Evolutionary conservation across 2,888 invertebrate species (phyloP).

Genomic region (Drosophila longiperda): DNA sequence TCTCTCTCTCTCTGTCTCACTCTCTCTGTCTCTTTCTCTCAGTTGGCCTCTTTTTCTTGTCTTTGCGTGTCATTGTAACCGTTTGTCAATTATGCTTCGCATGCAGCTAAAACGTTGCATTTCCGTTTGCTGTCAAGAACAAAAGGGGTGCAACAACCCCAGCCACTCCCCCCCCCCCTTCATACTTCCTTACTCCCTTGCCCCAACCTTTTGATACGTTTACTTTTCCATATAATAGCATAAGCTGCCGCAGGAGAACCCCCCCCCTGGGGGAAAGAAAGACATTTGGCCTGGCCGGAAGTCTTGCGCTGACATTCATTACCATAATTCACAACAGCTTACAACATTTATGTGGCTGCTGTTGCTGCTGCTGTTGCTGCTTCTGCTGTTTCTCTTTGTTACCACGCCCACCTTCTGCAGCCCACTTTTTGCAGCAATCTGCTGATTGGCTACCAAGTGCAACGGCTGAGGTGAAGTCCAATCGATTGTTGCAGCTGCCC

Average conservation of each 20-base stretch:
- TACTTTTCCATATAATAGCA: constrained; percentile 29
- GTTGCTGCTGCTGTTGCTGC: constrained; percentile 18
- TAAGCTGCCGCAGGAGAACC: constrained; percentile 20
- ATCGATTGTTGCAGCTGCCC: not conserved
- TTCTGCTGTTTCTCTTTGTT: constrained; percentile 21
- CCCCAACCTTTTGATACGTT: no score
- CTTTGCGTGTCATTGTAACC: constrained; percentile 47
- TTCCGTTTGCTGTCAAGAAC: constrained; percentile 47
- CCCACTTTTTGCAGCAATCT: no score
- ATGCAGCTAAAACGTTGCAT: constrained; percentile 67
- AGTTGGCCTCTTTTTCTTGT: not conserved
- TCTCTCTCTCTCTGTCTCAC: not conserved
- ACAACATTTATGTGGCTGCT: constrained; percentile 76
- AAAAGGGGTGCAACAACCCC: constrained; percentile 29
- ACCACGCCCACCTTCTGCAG: no score
- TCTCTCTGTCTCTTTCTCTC: not conserved
- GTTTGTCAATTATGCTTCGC: constrained; percentile 75
- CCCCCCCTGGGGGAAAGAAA: constrained; percentile 11
- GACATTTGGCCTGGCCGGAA: constrained; percentile 56
- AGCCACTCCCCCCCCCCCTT: accelerated
- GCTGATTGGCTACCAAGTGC: not conserved
- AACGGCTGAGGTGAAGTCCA: not conserved
- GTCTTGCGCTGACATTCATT: constrained; percentile 79
- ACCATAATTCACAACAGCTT: constrained; percentile 80
- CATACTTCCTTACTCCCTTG: not conserved